Conservation (phyloP, 2,888 invertebrate genomes). For the Bombyx huttoni region DNA sequence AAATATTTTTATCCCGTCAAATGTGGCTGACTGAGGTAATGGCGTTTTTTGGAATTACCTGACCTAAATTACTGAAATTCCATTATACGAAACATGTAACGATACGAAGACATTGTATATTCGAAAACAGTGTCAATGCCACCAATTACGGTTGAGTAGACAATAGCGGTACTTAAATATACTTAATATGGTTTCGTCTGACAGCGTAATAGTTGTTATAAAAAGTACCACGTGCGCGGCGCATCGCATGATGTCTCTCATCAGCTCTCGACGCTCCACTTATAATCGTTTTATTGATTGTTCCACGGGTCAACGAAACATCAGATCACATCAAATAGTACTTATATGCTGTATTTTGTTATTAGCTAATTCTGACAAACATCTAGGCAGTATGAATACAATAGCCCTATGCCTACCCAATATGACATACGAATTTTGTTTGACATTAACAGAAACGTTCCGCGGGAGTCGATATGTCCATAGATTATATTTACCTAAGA, state of each 20-base stretch:
- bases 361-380: no score
- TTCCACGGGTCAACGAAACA: conserved; percentile 17
- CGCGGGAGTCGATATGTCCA: no score
- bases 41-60: no score
- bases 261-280: conserved; percentile 23
- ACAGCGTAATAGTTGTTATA: conserved; percentile 45
- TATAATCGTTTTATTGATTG: conserved; percentile 36
- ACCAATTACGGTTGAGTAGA: conserved; percentile 17
- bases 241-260: conserved; percentile 46
- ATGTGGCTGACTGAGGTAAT: no score
- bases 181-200: conserved; percentile 38
- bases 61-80: background rate
- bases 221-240: conserved; percentile 44
- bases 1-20: no score
- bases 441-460: no score
- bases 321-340: conserved; percentile 7
- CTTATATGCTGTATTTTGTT: background rate
- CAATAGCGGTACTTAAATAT: conserved; percentile 32
- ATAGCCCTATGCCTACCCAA: no score
- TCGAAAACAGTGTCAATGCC: conserved; percentile 20
- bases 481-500: no score
- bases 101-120: background rate
- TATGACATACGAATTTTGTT: no score
- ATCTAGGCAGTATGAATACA: no score
- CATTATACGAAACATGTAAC: background rate